These are phyloP conservation scores for Saccostrea cuccullata DNA, from an alignment of 1,140 invertebrate genomes.

Conservation along the genomic window DNA sequence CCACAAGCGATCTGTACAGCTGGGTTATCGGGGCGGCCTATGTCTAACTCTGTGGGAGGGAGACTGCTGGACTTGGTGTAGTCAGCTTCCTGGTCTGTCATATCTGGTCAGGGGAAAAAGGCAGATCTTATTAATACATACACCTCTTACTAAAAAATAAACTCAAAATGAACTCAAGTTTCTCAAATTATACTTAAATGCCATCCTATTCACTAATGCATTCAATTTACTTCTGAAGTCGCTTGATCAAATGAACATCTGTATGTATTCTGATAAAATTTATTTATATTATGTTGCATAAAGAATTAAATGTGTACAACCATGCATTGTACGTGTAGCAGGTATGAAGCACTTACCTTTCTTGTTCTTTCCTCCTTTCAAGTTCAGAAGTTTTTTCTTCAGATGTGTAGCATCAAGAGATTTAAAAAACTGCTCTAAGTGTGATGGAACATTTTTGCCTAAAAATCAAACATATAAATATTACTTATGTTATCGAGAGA, in stretches of 20 bases:
- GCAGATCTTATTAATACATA: neutral
- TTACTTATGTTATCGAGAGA: neutral
- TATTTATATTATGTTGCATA: too few relatives aligned
- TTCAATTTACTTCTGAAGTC: too few relatives aligned
- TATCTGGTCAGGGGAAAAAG: neutral
- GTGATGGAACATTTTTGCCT: slow-evolving; percentile 38
- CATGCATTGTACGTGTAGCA: too few relatives aligned
- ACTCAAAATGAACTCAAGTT: too few relatives aligned
- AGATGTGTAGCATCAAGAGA: slow-evolving; percentile 30
- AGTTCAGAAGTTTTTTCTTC: slow-evolving; percentile 20
- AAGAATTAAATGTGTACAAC: too few relatives aligned
- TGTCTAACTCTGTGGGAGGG: slow-evolving; percentile 86
- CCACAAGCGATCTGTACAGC: slow-evolving; percentile 92
- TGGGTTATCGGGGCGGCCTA: slow-evolving; percentile 83
- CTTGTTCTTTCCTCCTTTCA: slow-evolving; percentile 40
- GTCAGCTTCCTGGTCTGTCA: slow-evolving; percentile 78
- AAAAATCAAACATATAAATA: neutral
- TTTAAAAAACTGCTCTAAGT: slow-evolving; percentile 46
- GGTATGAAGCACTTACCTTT: slow-evolving; percentile 26
- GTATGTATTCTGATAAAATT: too few relatives aligned
- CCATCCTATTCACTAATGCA: too few relatives aligned
- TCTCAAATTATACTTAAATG: too few relatives aligned
- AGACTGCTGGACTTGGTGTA: slow-evolving; percentile 84
- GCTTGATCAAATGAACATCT: too few relatives aligned
- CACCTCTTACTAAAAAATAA: too few relatives aligned